Evolutionary conservation across 2,888 invertebrate species (phyloP).

Genomic region (Hemicrepidius hirtus): DNA sequence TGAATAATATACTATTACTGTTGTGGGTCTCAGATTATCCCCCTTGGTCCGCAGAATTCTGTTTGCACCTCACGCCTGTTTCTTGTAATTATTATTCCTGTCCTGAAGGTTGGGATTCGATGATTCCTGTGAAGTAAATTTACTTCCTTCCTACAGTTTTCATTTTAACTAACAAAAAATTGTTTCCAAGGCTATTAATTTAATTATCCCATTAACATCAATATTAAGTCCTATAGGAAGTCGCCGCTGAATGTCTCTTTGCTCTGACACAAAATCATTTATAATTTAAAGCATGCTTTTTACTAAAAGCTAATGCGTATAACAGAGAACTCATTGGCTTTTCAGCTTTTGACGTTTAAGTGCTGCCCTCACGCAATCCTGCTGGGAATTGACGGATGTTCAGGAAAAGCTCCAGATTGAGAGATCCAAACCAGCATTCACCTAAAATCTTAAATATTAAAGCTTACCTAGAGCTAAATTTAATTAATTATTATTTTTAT

Average conservation of each 20-base stretch:
- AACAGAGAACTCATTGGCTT: slow-evolving; percentile 25
- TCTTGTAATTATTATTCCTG: too few relatives aligned
- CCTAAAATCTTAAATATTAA: slow-evolving; percentile 5
- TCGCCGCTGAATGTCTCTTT: not conserved
- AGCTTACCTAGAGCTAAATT: slow-evolving; percentile 6
- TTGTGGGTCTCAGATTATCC: too few relatives aligned
- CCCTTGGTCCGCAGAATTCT: too few relatives aligned
- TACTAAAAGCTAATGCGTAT: slow-evolving; percentile 19
- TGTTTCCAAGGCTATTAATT: too few relatives aligned
- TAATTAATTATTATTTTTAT: too few relatives aligned
- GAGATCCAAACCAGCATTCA: slow-evolving; percentile 11
- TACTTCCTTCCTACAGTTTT: too few relatives aligned
- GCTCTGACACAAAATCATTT: slow-evolving; percentile 1
- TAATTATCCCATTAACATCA: not conserved
- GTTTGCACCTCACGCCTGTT: too few relatives aligned
- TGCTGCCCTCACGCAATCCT: slow-evolving; percentile 19
- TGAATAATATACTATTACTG: too few relatives aligned
- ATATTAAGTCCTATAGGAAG: not conserved
- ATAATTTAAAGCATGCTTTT: slow-evolving; percentile 17
- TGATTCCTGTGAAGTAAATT: too few relatives aligned
- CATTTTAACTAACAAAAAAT: too few relatives aligned
- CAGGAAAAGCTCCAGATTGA: slow-evolving; percentile 7
- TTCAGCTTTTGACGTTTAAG: slow-evolving; percentile 16
- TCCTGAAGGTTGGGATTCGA: too few relatives aligned
- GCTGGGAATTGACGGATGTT: slow-evolving; percentile 29